phyloP scores from a whole-genome alignment of 2,888 invertebrate genomes.

The Caenorhabditis auriculariae region DNA sequence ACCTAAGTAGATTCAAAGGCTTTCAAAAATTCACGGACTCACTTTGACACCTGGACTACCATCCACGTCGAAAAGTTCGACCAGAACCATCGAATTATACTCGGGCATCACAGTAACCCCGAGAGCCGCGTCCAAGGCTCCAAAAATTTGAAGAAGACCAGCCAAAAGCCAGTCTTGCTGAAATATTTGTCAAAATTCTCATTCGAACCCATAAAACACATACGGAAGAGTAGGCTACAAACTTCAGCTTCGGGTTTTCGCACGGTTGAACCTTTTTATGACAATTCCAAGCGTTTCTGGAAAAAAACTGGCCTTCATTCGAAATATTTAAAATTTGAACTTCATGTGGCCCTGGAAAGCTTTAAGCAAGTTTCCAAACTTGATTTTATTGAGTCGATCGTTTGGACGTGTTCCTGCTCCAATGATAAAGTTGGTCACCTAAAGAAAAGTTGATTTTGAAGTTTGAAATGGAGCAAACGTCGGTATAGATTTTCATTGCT shows the following conservation, averaged over 20 bases:
- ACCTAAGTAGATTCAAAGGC: too few species aligned
- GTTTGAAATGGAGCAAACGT: too few species aligned
- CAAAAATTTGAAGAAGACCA: slow-evolving; percentile 15
- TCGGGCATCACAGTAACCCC: too few species aligned
- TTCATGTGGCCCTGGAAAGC: neutral
- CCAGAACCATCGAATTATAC: slow-evolving; percentile 26
- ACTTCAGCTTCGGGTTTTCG: neutral
- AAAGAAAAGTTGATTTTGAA: too few species aligned
- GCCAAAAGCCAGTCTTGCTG: slow-evolving; percentile 29
- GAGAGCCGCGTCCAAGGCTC: slow-evolving; percentile 9
- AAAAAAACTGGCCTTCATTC: too few species aligned
- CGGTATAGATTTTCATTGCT: slow-evolving; percentile 7
- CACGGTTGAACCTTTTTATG: neutral
- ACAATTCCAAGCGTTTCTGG: too few species aligned
- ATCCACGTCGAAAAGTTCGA: slow-evolving; percentile 9
- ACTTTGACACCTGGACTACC: slow-evolving; percentile 6
- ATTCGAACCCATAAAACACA: too few species aligned
- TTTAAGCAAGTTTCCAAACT: slow-evolving; percentile 13
- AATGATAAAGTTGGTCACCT: slow-evolving; percentile 8
- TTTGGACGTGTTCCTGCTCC: slow-evolving; percentile 19
- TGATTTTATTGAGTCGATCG: slow-evolving; percentile 9
- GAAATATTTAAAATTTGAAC: neutral
- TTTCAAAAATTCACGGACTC: neutral
- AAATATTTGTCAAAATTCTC: too few species aligned
- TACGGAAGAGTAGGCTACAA: slow-evolving; percentile 16